These are phyloP conservation scores for Glaucidium brasilianum DNA, from an alignment of 2,113 vertebrate species.

Conservation along the genomic window DNA sequence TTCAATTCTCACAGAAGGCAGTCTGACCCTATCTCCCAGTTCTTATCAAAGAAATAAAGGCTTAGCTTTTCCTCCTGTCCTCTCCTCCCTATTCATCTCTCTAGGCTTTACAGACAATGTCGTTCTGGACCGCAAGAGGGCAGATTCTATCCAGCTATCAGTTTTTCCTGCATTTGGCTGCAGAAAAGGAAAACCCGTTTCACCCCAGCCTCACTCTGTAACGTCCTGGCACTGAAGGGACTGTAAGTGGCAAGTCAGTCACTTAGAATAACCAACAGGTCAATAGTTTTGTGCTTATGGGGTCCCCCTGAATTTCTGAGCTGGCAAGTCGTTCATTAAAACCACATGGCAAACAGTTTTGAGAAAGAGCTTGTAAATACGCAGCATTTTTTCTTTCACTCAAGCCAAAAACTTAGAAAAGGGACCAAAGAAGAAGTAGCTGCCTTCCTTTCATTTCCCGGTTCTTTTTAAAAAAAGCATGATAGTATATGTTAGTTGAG, in stretches of 20 bases:
- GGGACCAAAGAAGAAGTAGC: background rate
- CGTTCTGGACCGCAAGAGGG: constrained; percentile 38
- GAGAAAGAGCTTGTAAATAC: background rate
- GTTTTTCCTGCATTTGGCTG: background rate
- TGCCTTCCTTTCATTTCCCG: background rate
- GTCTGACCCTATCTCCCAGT: background rate
- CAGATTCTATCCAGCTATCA: background rate
- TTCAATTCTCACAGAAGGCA: background rate
- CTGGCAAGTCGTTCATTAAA: background rate
- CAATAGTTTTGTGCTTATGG: background rate
- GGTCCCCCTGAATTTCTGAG: background rate
- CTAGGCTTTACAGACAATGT: no score
- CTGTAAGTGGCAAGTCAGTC: background rate
- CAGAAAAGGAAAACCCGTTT: background rate
- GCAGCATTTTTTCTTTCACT: background rate
- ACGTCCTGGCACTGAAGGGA: accelerated
- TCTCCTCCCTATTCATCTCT: accelerated
- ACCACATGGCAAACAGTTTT: accelerated
- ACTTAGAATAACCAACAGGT: accelerated
- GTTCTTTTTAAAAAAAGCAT: background rate
- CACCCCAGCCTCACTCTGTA: accelerated
- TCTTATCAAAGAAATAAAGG: background rate
- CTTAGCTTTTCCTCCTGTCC: background rate
- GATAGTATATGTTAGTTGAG: background rate
- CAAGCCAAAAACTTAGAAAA: background rate